phyloP scores from a whole-genome alignment of 2,797 vertebrate species.

The Enteromius afrohamiltoni region DNA sequence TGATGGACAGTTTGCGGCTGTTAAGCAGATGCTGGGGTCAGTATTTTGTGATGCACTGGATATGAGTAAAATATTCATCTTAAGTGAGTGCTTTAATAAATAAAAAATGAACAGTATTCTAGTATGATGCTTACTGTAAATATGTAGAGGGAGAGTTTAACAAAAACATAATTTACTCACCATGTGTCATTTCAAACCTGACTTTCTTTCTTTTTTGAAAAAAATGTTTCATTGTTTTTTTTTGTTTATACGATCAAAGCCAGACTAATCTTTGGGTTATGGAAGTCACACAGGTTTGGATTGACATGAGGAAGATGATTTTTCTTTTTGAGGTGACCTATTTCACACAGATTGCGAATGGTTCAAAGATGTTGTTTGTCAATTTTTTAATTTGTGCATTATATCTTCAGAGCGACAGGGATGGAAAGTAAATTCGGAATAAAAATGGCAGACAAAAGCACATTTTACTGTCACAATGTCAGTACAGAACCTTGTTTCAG shows the following conservation, averaged over 20 bases:
- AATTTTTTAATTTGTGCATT: constrained; percentile 28
- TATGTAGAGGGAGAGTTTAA: background rate
- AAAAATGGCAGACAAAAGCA: constrained; percentile 7
- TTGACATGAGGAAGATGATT: background rate
- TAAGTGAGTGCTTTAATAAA: constrained; percentile 34
- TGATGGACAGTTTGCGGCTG: constrained; percentile 4
- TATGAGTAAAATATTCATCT: constrained; percentile 44
- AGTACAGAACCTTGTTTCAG: constrained; percentile 28
- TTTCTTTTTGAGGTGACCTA: background rate
- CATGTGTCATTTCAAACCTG: background rate
- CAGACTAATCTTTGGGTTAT: background rate
- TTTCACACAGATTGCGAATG: background rate
- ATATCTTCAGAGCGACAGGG: background rate
- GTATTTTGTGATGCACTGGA: constrained; percentile 25
- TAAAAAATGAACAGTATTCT: constrained; percentile 28
- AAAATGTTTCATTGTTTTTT: background rate
- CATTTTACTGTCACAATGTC: background rate
- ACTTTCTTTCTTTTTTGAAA: background rate
- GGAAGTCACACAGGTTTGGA: background rate
- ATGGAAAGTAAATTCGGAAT: constrained; percentile 9
- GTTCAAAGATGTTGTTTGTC: constrained; percentile 25
- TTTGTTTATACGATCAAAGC: background rate
- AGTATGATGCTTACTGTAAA: background rate
- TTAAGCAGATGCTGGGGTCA: constrained; percentile 46
- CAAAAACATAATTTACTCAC: background rate